A percentile compares a stretch with the other conserved stretches of the same genome.
Evolutionary conservation across 2,113 vertebrate species (phyloP).

Genomic region (Mus spicilegus): DNA sequence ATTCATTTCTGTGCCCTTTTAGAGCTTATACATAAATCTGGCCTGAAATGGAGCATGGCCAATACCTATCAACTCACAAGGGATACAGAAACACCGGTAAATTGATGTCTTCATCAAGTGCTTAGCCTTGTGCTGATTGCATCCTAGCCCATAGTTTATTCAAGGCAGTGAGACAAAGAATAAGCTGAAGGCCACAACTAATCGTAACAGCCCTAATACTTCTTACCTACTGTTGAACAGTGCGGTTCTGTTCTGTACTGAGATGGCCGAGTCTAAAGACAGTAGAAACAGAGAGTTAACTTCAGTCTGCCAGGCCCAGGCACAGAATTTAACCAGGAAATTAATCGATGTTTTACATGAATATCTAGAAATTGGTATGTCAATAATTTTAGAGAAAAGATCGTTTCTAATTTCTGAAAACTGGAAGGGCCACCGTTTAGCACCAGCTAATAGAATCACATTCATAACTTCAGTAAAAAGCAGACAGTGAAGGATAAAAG

Average conservation of each 20-base stretch:
- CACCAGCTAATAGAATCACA: neutral
- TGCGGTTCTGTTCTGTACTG: neutral
- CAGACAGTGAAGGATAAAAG: neutral
- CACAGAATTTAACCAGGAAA: conserved; percentile 20
- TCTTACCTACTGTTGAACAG: conserved; percentile 20
- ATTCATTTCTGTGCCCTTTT: neutral
- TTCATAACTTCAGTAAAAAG: neutral
- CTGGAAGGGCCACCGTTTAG: neutral
- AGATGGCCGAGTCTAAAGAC: neutral
- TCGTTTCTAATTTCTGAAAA: neutral
- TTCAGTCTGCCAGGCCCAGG: neutral
- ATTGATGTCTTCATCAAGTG: neutral
- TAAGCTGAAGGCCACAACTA: conserved; percentile 43
- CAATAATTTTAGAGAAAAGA: neutral
- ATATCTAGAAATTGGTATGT: neutral
- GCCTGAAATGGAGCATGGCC: neutral
- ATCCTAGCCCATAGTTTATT: neutral
- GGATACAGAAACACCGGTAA: neutral
- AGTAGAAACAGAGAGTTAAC: neutral
- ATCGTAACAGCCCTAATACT: neutral
- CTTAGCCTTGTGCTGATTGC: neutral
- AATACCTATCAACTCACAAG: neutral
- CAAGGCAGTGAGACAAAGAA: neutral
- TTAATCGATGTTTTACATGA: neutral
- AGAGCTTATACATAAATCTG: neutral